Percentiles rank a stretch among this genome's conserved stretches.
phyloP scores from a whole-genome alignment of 2,888 invertebrate species.

The Agriopis marginaria region DNA sequence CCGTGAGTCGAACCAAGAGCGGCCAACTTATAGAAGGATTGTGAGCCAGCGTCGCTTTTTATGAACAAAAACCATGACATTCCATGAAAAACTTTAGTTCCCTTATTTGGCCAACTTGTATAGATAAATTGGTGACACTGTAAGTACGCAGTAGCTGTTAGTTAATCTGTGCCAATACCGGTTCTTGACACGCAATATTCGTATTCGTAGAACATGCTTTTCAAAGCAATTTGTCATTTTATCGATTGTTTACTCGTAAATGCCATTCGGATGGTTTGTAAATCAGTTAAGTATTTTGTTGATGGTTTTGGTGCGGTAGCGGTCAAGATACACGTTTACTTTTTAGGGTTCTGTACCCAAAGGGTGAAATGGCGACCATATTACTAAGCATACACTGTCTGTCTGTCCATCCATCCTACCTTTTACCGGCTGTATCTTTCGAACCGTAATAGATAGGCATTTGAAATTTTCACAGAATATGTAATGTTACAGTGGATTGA shows the following conservation, averaged over 20 bases:
- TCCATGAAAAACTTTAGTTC: not conserved
- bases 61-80: not conserved
- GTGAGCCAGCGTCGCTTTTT: not conserved
- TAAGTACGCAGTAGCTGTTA: not conserved
- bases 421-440: no score
- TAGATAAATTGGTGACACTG: not conserved
- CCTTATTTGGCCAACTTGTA: constrained; percentile 3
- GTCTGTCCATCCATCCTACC: no score
- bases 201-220: constrained; percentile 46
- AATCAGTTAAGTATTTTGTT: constrained; percentile 8
- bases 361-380: no score
- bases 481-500: no score
- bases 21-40: not conserved
- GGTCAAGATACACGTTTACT: no score
- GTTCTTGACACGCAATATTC: constrained; percentile 43
- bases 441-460: no score
- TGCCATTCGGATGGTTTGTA: constrained; percentile 40
- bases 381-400: no score
- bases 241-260: constrained; percentile 47
- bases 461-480: no score
- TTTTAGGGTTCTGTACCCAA: no score
- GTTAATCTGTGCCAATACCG: constrained; percentile 30
- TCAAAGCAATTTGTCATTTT: constrained; percentile 55
- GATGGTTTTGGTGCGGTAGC: no score
- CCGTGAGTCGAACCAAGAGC: constrained; percentile 17